These are phyloP conservation scores for Leistus spinibarbis DNA, from an alignment of 2,888 invertebrate species.

Conservation along the genomic window DNA sequence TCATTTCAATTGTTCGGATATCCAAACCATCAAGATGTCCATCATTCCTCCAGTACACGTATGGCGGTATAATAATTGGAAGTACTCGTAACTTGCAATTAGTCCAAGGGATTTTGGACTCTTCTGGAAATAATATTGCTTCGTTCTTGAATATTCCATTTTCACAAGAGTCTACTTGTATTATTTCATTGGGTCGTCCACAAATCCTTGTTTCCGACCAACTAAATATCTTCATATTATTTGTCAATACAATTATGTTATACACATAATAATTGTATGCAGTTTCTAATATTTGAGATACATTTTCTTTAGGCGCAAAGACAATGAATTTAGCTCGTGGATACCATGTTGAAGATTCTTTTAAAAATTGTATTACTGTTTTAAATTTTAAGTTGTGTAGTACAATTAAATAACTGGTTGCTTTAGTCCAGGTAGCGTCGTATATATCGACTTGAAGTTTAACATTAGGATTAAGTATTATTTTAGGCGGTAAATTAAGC, in stretches of 20 bases:
- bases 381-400: not conserved
- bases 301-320: not conserved
- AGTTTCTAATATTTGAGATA: not conserved
- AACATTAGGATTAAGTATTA: not conserved
- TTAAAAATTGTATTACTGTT: constrained; percentile 8
- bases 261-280: constrained; percentile 16
- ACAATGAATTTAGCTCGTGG: constrained; percentile 19
- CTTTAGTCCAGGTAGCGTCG: constrained; percentile 3
- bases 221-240: constrained; percentile 15
- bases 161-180: constrained; percentile 7
- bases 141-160: not conserved
- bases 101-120: not conserved
- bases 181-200: constrained; percentile 22
- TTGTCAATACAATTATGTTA: constrained; percentile 4
- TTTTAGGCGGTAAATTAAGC: not conserved
- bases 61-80: not conserved
- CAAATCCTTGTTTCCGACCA: constrained; percentile 14
- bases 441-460: not conserved
- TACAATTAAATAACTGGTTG: constrained; percentile 14
- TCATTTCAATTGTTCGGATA: constrained; percentile 11
- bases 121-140: not conserved
- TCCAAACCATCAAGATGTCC: constrained; percentile 9
- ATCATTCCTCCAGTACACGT: not conserved
- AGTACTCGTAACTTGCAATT: constrained; percentile 13
- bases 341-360: constrained; percentile 20